These are phyloP conservation scores for Speoplatyrhinus poulsoni DNA, from an alignment of 2,113 vertebrate genomes.

Conservation along the genomic window DNA sequence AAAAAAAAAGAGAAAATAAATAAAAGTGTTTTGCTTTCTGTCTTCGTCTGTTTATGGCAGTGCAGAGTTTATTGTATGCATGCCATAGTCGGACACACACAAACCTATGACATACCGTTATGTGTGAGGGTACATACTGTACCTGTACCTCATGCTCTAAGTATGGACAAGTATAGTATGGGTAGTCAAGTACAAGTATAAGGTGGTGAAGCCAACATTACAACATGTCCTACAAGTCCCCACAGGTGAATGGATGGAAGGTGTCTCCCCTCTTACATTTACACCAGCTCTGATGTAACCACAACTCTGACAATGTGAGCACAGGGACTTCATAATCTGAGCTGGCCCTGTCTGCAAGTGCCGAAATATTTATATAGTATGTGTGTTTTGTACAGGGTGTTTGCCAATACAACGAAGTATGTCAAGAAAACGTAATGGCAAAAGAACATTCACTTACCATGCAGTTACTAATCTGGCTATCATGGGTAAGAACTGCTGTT, in stretches of 20 bases:
- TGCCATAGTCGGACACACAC: too few relatives aligned
- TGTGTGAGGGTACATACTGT: too few relatives aligned
- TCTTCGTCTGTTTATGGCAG: too few relatives aligned
- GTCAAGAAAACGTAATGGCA: conserved; percentile 24
- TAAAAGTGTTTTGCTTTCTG: too few relatives aligned
- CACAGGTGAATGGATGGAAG: not conserved
- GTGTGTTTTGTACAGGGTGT: conserved; percentile 5
- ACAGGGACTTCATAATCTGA: conserved; percentile 25
- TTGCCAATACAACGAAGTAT: conserved; percentile 26
- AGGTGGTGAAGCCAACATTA: not conserved
- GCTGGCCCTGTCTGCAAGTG: conserved; percentile 25
- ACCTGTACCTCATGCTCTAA: too few relatives aligned
- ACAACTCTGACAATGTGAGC: conserved; percentile 10
- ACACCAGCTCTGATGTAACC: not conserved
- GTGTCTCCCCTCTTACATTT: not conserved
- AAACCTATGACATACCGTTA: too few relatives aligned
- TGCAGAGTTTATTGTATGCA: too few relatives aligned
- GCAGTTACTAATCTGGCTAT: too few relatives aligned
- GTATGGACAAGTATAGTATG: not conserved
- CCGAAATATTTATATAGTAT: conserved; percentile 43
- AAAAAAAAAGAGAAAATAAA: too few relatives aligned
- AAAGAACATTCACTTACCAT: not conserved
- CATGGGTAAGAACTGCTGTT: too few relatives aligned
- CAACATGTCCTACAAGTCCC: not conserved
- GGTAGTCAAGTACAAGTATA: not conserved